Conservation (phyloP, 2,888 invertebrate species). For the Hemicrepidius hirtus region DNA sequence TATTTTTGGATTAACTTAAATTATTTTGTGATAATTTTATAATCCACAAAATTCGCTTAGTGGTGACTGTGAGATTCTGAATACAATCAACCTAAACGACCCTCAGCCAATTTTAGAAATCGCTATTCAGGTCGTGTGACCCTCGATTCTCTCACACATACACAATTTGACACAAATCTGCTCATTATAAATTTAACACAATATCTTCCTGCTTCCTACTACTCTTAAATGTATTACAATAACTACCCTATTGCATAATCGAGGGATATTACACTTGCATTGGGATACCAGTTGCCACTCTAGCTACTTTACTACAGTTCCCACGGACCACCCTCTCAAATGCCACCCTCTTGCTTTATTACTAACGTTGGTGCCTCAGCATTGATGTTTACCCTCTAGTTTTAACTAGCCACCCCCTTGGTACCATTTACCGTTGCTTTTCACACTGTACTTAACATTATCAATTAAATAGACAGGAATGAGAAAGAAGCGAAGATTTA, state of each 20-base stretch:
- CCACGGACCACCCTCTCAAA: constrained; percentile 52
- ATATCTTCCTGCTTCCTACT: constrained; percentile 44
- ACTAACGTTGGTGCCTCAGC: constrained; percentile 36
- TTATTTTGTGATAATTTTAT: not conserved
- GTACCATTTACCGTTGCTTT: constrained; percentile 43
- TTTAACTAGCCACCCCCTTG: constrained; percentile 44
- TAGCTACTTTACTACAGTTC: constrained; percentile 47
- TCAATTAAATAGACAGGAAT: constrained; percentile 36
- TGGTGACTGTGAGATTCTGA: not conserved
- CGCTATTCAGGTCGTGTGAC: constrained; percentile 4
- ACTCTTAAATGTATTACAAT: constrained; percentile 45
- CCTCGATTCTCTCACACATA: constrained; percentile 32
- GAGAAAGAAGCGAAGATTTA: constrained; percentile 27
- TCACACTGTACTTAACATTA: constrained; percentile 48
- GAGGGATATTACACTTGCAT: constrained; percentile 46
- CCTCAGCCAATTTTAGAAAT: constrained; percentile 3
- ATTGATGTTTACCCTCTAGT: constrained; percentile 43
- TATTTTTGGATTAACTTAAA: too few species aligned
- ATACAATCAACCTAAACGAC: not conserved
- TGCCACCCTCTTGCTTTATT: constrained; percentile 44
- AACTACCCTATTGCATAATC: constrained; percentile 44
- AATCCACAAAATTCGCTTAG: not conserved
- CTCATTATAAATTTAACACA: constrained; percentile 42
- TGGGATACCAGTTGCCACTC: constrained; percentile 48
- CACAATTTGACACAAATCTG: constrained; percentile 34